Percentiles rank a stretch among this genome's conserved stretches.
Conservation (phyloP, 35 echinoderm and acorn worm genomes). For the Strongylocentrotus purpuratus region DNA sequence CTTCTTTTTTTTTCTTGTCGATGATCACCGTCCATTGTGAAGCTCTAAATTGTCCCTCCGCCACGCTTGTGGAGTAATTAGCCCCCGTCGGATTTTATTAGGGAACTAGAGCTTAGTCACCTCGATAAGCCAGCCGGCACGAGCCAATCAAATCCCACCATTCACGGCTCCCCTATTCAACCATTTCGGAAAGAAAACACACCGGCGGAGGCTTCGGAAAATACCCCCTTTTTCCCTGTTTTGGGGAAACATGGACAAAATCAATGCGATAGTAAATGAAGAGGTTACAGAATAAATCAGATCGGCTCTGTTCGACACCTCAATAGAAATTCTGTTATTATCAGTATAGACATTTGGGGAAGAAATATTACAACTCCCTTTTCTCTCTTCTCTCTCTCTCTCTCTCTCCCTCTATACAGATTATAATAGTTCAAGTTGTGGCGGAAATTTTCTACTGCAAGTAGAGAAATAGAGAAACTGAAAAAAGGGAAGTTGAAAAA, state of each 20-base stretch:
- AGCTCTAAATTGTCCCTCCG: conserved; percentile 44
- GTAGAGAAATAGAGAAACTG: too few relatives aligned
- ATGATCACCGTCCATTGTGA: conserved; percentile 9
- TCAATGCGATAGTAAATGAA: background rate
- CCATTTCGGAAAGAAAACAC: conserved; percentile 39
- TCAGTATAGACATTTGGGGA: background rate
- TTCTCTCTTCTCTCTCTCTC: too few relatives aligned
- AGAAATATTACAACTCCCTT: background rate
- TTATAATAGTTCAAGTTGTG: too few relatives aligned
- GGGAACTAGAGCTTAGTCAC: conserved; percentile 18
- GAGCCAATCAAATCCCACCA: background rate
- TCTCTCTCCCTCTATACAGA: too few relatives aligned
- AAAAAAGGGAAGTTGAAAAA: too few relatives aligned
- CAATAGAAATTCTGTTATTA: background rate
- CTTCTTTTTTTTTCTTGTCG: background rate
- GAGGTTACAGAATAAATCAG: background rate
- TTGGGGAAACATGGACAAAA: background rate
- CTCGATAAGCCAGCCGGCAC: conserved; percentile 31
- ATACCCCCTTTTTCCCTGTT: background rate
- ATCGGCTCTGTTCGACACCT: background rate
- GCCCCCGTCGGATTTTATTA: conserved; percentile 34
- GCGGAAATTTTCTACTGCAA: too few relatives aligned
- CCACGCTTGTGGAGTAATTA: conserved; percentile 35
- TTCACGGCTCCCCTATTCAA: background rate
- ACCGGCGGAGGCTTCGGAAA: background rate